phyloP scores from a whole-genome alignment of 2,797 vertebrate genomes.

The Syngnathus rostellatus region DNA sequence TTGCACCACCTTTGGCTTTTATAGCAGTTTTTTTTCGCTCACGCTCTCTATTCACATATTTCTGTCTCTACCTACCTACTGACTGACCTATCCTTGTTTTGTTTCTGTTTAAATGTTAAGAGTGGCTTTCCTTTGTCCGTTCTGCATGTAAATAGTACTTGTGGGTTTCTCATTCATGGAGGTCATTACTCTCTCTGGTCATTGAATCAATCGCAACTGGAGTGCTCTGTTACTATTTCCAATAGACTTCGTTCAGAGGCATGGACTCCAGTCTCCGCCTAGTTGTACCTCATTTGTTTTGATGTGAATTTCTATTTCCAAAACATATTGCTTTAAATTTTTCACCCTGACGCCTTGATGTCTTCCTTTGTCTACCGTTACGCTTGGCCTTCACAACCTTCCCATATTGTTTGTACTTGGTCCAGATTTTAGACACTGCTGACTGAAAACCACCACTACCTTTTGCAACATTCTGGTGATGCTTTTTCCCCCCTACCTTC shows the following conservation, averaged over 20 bases:
- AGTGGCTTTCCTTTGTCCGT: background rate
- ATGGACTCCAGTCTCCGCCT: background rate
- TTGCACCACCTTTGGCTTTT: too few relatives aligned
- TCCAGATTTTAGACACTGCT: constrained; percentile 3
- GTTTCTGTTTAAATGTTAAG: constrained; percentile 1
- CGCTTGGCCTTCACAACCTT: background rate
- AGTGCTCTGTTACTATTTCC: background rate
- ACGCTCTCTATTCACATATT: too few relatives aligned
- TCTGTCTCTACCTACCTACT: too few relatives aligned
- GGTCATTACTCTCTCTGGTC: too few relatives aligned
- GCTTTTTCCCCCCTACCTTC: too few relatives aligned
- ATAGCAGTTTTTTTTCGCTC: too few relatives aligned
- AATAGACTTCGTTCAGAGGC: background rate
- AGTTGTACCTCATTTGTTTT: too few relatives aligned
- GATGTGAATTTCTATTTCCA: too few relatives aligned
- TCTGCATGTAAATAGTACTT: background rate
- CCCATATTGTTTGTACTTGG: background rate
- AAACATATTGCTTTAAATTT: too few relatives aligned
- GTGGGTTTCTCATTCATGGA: too few relatives aligned
- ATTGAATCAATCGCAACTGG: too few relatives aligned
- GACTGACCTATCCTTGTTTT: background rate
- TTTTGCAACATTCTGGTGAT: background rate
- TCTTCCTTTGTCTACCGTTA: background rate
- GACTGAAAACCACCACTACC: background rate
- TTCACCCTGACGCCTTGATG: background rate